These are phyloP conservation scores for Nesidiocoris tenuis DNA, from an alignment of 2,888 invertebrate genomes.

Conservation along the genomic window DNA sequence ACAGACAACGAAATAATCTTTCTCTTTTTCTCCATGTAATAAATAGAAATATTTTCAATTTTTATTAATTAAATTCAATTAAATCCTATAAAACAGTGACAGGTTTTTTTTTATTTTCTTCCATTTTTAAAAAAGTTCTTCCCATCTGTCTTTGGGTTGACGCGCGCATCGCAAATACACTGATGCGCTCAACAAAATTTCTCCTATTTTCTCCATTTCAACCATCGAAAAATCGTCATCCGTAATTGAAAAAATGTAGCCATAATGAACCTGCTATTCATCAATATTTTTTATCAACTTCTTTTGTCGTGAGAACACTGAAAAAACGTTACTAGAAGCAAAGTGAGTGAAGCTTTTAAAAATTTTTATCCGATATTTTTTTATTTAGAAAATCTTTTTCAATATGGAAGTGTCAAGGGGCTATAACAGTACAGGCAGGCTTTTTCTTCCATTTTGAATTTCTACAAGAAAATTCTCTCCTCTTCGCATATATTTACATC, in stretches of 20 bases:
- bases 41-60: constrained; percentile 41
- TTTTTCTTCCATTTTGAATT: constrained; percentile 26
- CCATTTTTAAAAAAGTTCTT: constrained; percentile 33
- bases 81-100: constrained; percentile 43
- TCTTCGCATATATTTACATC: constrained; percentile 31
- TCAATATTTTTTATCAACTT: constrained; percentile 11
- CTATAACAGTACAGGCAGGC: constrained; percentile 40
- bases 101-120: constrained; percentile 17
- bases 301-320: constrained; percentile 19
- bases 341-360: constrained; percentile 39
- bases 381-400: constrained; percentile 17
- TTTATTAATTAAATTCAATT: constrained; percentile 42
- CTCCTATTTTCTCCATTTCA: constrained; percentile 12
- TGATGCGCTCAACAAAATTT: constrained; percentile 29
- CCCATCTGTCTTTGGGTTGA: constrained; percentile 36
- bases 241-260: constrained; percentile 12
- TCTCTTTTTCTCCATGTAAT: constrained; percentile 27
- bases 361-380: constrained; percentile 9
- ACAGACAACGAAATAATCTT: constrained; percentile 19
- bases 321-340: constrained; percentile 38
- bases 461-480: constrained; percentile 19
- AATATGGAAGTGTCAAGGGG: constrained; percentile 40
- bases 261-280: background rate
- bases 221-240: constrained; percentile 4
- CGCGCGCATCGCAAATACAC: constrained; percentile 10